These are phyloP conservation scores for Percina caprodes DNA, from an alignment of 2,113 vertebrate genomes.

Conservation along the genomic window DNA sequence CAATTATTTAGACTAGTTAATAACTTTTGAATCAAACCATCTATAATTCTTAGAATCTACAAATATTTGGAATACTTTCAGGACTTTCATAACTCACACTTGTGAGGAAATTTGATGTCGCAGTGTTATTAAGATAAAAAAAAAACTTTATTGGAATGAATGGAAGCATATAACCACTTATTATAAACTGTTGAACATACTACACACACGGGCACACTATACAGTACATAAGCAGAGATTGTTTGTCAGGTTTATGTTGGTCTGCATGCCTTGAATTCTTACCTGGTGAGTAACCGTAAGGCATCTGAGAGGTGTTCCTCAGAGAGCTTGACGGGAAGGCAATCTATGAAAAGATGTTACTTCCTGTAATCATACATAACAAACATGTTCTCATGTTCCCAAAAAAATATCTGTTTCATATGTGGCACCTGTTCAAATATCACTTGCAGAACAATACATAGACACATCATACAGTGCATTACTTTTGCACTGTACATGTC, in stretches of 20 bases:
- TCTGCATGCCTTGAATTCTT: constrained; percentile 64
- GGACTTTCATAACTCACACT: constrained; percentile 39
- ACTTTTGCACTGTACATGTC: no score
- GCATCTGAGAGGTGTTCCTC: constrained; percentile 57
- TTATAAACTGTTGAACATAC: background rate
- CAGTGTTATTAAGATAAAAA: background rate
- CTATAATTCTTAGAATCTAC: no score
- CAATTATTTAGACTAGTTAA: no score
- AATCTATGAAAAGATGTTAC: constrained; percentile 75
- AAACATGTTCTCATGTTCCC: constrained; percentile 42
- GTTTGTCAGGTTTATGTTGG: constrained; percentile 27
- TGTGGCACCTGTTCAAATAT: constrained; percentile 61
- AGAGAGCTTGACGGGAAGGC: constrained; percentile 51
- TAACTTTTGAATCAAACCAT: no score
- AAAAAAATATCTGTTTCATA: constrained; percentile 48
- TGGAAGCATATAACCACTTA: background rate
- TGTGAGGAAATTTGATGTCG: constrained; percentile 44
- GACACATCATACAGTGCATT: constrained; percentile 13
- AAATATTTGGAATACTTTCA: no score
- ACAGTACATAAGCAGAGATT: constrained; percentile 5
- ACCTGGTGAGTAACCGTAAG: constrained; percentile 82
- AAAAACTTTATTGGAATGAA: background rate
- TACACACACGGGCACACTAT: background rate
- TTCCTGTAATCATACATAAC: constrained; percentile 53
- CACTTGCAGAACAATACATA: constrained; percentile 49